Percentiles rank a stretch among this genome's conserved stretches.
Evolutionary conservation across 2,797 vertebrate species (phyloP).

Genomic region (Anomalospiza imberbis): DNA sequence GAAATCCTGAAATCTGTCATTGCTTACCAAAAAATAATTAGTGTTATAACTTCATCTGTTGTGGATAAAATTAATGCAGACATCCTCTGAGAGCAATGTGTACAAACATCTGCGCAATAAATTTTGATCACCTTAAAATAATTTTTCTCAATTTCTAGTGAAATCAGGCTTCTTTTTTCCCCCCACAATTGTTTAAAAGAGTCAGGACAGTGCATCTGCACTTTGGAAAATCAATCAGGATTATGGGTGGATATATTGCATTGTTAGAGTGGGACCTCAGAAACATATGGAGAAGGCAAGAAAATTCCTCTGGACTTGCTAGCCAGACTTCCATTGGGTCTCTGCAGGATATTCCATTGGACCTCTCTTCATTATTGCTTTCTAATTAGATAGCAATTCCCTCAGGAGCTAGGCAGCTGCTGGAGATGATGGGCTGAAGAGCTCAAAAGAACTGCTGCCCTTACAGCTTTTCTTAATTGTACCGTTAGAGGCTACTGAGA

Average conservation of each 20-base stretch:
- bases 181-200: background rate
- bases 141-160: background rate
- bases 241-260: background rate
- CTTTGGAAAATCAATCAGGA: background rate
- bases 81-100: background rate
- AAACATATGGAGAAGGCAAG: background rate
- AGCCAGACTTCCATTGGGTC: background rate
- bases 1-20: background rate
- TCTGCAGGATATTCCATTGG: background rate
- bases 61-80: background rate
- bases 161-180: background rate
- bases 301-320: background rate
- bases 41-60: background rate
- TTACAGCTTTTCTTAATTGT: background rate
- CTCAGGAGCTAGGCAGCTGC: background rate
- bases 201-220: background rate
- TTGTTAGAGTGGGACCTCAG: background rate
- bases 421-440: background rate
- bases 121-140: background rate
- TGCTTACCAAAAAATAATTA: background rate
- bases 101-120: background rate
- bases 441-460: background rate
- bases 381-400: constrained; percentile 25
- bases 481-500: background rate
- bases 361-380: constrained; percentile 6